Evolutionary conservation across 1,140 invertebrate genomes (phyloP), one percentile per base, ranked within the genome.

Genomic region (Micrasema longulum): DNA sequence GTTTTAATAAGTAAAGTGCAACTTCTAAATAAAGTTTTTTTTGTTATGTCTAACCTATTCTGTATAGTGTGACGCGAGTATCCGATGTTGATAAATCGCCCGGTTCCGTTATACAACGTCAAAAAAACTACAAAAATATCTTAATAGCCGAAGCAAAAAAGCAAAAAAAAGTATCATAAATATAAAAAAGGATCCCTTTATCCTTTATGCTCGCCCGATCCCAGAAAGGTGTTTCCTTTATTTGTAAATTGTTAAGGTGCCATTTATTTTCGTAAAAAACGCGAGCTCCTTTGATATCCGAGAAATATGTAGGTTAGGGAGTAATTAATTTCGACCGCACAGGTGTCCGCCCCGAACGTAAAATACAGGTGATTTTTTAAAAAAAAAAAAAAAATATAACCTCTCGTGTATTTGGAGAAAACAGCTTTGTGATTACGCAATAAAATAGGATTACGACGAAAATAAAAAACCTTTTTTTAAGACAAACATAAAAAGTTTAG

Each of bases 161-260:
- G 2, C 26, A 38, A 60, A 38, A 55, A 60, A 60, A 60, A 26
- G 55, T 53, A 31, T 31, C 52, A 23, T 60, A 18, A 38, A 60
- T 60, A 23, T 26, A 38, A 60, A 60, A 60, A 60, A 53, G 52
- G 52, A 31, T 31, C 36, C 35, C 55, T 18, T 12, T 41, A 63
- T 23, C 57, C 38, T 9, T 47, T 45, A 11, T 63, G 16, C 26
- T 63, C 4, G 16, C 48, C 47, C 47, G 36, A 52, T 36, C 31
- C 67, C 53, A 47, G 26, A 60, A 69, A 69, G 67, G 67, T 69
- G 67, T 69, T 57, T 48, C 53, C 53, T 60, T 69, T 69, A 69
- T 69, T 69, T 69, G 67, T 69, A 69, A 22, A 35, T 57, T 69
- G 67, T 69, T 57, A 38, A 60, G 52, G 67, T 69, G 67, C 53